Evolutionary conservation across 23 tunicate genomes (phyloP).

Genomic region (Ciona savignyi): DNA sequence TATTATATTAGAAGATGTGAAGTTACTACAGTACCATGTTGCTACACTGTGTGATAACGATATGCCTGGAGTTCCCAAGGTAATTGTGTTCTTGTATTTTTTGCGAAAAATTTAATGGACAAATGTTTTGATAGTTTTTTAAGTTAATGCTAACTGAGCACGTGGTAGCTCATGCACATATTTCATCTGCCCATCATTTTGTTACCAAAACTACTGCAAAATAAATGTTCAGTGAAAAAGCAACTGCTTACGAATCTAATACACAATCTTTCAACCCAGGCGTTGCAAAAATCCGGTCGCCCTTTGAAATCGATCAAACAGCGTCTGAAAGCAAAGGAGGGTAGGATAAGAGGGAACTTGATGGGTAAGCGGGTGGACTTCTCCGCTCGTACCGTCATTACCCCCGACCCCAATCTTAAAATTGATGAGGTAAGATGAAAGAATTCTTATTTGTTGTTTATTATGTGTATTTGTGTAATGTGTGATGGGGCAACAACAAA

Average conservation of each 20-base stretch:
- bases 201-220: too few relatives aligned
- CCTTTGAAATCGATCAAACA: conserved; percentile 96
- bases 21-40: conserved; percentile 91
- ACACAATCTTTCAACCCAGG: conserved; percentile 24
- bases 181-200: too few relatives aligned
- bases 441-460: not conserved
- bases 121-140: not conserved
- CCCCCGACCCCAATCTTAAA: conserved; percentile 96
- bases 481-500: too few relatives aligned
- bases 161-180: too few relatives aligned
- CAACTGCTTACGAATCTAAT: not conserved
- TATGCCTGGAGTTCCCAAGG: conserved; percentile 98
- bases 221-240: too few relatives aligned
- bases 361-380: conserved; percentile 99
- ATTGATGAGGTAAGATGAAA: conserved; percentile 62
- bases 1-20: conserved; percentile 87
- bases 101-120: not conserved
- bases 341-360: conserved; percentile 97
- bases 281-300: conserved; percentile 96
- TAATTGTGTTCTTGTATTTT: too few relatives aligned
- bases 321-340: conserved; percentile 96
- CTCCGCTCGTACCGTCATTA: conserved; percentile 98
- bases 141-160: too few relatives aligned
- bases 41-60: conserved; percentile 94
- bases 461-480: too few relatives aligned